Percentiles rank a stretch among this genome's conserved stretches.
phyloP scores from a whole-genome alignment of 2,888 invertebrate genomes.

The Chymomyza fuscimana region DNA sequence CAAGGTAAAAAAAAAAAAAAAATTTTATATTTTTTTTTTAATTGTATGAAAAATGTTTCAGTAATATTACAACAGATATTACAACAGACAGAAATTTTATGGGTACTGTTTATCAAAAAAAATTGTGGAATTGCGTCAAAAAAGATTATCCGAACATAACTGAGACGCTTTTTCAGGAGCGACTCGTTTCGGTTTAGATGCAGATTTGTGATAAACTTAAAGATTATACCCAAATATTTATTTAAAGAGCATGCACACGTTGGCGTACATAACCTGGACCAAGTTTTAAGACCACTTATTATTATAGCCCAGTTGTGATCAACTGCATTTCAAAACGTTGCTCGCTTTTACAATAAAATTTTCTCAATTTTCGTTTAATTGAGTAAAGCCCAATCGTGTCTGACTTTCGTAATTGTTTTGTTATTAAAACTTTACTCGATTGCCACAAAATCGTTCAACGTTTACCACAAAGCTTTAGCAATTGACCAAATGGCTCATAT shows the following conservation, averaged over 20 bases:
- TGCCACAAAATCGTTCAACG: constrained; percentile 18
- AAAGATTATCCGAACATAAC: no score
- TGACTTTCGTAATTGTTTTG: constrained; percentile 59
- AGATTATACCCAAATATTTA: background rate
- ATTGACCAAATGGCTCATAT: background rate
- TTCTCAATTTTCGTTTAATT: constrained; percentile 12
- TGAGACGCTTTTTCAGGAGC: no score
- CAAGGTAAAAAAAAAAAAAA: no score
- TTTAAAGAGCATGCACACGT: background rate
- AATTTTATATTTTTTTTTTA: no score
- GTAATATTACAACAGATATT: no score
- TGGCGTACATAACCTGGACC: background rate
- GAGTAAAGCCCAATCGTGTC: constrained; percentile 2
- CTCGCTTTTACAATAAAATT: constrained; percentile 21
- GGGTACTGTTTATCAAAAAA: no score
- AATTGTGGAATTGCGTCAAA: no score
- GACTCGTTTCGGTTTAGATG: no score
- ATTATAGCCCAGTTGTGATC: background rate
- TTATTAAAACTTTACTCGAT: constrained; percentile 58
- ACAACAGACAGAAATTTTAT: no score
- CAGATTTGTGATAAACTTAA: no score
- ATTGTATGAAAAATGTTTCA: no score
- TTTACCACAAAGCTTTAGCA: constrained; percentile 3
- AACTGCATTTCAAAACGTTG: constrained; percentile 10
- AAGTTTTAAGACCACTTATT: constrained; percentile 15